These are phyloP conservation scores for Sitobion miscanthi DNA, from an alignment of 1,140 invertebrate genomes.

Conservation along the genomic window DNA sequence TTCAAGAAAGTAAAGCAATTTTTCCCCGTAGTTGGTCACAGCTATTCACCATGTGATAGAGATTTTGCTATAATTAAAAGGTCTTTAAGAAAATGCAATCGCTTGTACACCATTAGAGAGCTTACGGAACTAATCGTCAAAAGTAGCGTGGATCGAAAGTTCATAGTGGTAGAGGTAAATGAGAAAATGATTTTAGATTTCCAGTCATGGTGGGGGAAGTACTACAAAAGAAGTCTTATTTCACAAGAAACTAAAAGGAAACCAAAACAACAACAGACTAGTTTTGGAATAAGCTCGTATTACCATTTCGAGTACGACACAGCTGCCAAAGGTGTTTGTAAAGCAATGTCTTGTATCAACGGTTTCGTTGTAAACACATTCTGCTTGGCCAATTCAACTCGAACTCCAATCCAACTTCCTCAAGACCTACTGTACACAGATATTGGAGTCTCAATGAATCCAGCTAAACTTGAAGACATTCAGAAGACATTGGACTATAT, in stretches of 20 bases:
- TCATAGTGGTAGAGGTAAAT: too few relatives aligned
- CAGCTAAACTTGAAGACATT: too few relatives aligned
- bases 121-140: too few relatives aligned
- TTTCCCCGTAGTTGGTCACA: not conserved
- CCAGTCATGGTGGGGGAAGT: not conserved
- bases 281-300: constrained; percentile 29
- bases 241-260: constrained; percentile 27
- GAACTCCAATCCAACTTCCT: too few relatives aligned
- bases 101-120: not conserved
- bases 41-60: not conserved
- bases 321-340: too few relatives aligned
- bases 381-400: too few relatives aligned
- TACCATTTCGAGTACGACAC: not conserved
- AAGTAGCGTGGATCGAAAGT: too few relatives aligned
- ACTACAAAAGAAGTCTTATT: not conserved
- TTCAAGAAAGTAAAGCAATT: not conserved
- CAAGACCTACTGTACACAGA: too few relatives aligned
- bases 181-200: not conserved
- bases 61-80: not conserved
- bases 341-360: too few relatives aligned
- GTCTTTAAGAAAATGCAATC: not conserved
- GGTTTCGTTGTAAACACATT: too few relatives aligned
- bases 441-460: too few relatives aligned
- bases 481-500: too few relatives aligned
- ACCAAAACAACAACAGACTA: constrained; percentile 13